Percentiles rank a stretch among this genome's conserved stretches.
These are phyloP conservation scores for Ruditapes philippinarum DNA, from an alignment of 1,140 invertebrate species.

Conservation along the genomic window DNA sequence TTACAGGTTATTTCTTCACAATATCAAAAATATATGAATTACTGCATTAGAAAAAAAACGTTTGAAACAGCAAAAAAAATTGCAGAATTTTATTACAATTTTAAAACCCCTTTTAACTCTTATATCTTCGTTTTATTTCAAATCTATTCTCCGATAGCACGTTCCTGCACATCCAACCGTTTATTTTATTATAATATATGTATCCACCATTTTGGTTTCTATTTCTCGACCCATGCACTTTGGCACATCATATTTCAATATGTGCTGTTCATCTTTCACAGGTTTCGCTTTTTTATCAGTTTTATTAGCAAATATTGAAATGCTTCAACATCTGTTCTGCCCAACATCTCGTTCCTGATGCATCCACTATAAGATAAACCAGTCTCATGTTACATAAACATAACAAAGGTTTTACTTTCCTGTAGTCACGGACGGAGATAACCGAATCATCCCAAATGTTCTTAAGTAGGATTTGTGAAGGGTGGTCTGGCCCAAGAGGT, in stretches of 20 bases:
- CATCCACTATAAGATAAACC: slow-evolving; percentile 10
- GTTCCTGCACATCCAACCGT: too few relatives aligned
- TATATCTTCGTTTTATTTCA: too few relatives aligned
- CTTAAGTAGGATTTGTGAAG: not conserved
- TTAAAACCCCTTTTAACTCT: too few relatives aligned
- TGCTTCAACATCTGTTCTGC: slow-evolving; percentile 16
- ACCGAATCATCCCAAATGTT: not conserved
- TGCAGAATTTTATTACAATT: too few relatives aligned
- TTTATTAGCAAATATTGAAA: slow-evolving; percentile 44
- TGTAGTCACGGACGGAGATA: slow-evolving; percentile 7
- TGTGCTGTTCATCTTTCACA: not conserved
- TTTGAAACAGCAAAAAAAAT: too few relatives aligned
- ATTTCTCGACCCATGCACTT: slow-evolving; percentile 12
- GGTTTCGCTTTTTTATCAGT: slow-evolving; percentile 20
- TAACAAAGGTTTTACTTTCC: not conserved
- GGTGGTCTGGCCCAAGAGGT: slow-evolving; percentile 3
- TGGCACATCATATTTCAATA: slow-evolving; percentile 8
- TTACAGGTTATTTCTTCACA: too few relatives aligned
- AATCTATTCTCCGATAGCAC: too few relatives aligned
- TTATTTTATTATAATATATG: too few relatives aligned
- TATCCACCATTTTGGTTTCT: not conserved
- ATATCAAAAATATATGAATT: too few relatives aligned
- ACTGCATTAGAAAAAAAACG: too few relatives aligned
- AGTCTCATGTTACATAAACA: slow-evolving; percentile 30
- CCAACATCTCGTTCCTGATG: not conserved